These are phyloP conservation scores for Pygmarrhopalites habei DNA, from an alignment of 1,140 invertebrate species.

Conservation along the genomic window DNA sequence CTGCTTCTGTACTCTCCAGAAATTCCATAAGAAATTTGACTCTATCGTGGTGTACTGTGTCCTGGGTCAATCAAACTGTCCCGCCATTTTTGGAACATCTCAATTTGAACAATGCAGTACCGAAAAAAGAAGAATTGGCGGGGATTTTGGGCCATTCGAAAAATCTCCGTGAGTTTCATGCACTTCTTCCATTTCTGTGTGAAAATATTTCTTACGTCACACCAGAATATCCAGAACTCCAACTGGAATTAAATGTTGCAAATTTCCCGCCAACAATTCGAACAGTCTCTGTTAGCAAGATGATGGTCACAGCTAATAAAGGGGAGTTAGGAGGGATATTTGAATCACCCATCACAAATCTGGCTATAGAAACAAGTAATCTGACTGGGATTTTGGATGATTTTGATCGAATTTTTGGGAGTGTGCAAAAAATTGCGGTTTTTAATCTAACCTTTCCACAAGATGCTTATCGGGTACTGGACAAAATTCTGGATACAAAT, in stretches of 20 bases:
- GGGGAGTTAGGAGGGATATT: too few relatives aligned
- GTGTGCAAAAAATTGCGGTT: conserved; percentile 10
- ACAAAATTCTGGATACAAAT: background rate
- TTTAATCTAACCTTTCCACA: background rate
- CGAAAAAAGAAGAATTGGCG: background rate
- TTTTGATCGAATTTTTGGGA: conserved; percentile 12
- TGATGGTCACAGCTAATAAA: background rate
- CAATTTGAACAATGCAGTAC: conserved; percentile 22
- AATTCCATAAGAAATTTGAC: conserved; percentile 1
- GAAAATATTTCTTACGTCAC: conserved; percentile 6
- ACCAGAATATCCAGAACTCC: conserved; percentile 1
- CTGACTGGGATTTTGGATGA: background rate
- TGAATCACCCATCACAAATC: background rate
- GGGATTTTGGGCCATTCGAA: background rate
- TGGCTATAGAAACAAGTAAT: conserved; percentile 14
- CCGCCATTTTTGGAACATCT: background rate
- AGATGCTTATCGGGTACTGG: background rate
- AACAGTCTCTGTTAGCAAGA: conserved; percentile 17
- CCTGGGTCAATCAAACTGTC: background rate
- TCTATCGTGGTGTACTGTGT: conserved; percentile 20
- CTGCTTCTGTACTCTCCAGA: too few relatives aligned
- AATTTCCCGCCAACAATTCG: conserved; percentile 2
- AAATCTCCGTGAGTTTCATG: conserved; percentile 15
- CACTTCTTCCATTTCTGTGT: conserved; percentile 11
- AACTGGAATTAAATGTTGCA: conserved; percentile 3